Evolutionary conservation across 1,140 invertebrate species (phyloP), one percentile per base, ranked within the genome.

Genomic region (Bombus pyrosoma): DNA sequence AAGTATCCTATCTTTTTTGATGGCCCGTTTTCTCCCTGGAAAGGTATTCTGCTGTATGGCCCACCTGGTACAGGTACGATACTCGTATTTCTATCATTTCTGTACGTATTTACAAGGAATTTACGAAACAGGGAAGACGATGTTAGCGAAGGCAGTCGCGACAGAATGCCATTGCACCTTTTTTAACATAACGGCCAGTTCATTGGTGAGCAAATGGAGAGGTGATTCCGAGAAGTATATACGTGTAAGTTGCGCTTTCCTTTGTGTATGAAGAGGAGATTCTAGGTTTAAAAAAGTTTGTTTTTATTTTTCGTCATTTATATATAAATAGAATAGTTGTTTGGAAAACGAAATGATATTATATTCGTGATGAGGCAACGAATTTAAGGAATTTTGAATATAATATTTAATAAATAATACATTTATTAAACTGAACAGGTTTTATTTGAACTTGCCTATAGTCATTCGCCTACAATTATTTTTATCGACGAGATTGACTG

Each of bases 401-500:
- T 53, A 53, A 53, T 53, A 1, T 6, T 18, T 32, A 64, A 64
- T 5, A 0, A 64, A 32, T 47, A 47, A n/a, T 32, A 15, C 28
- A 57, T 57, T 32, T 15, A 1, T 34, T 81, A 3, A 87, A 77
- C 28, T 77, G 71, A 57, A 25, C 95, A 98, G 96, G 96, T 98
- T 1, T 95, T 99, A 28, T 98, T 98, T 88, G 98, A 99, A 87
- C 96, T 99, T 96, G 99, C 99, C 0, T 96, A 97, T n/a, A 97
- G 97, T 93, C 97, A 98, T 93, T 97, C 98, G 1, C 99, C 99
- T 0, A 98, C 98, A 3, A 98, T 98, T 62, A 98, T 99, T 88
- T 99, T 99, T 94, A 97, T 99, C 59, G 99, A 99, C 93, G 99
- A 99, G 95, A 97, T 99, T 74, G 99, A 99, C 93, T 97, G 98